Conservation (phyloP, 2,888 invertebrate species). For the Drosophila rubida region DNA sequence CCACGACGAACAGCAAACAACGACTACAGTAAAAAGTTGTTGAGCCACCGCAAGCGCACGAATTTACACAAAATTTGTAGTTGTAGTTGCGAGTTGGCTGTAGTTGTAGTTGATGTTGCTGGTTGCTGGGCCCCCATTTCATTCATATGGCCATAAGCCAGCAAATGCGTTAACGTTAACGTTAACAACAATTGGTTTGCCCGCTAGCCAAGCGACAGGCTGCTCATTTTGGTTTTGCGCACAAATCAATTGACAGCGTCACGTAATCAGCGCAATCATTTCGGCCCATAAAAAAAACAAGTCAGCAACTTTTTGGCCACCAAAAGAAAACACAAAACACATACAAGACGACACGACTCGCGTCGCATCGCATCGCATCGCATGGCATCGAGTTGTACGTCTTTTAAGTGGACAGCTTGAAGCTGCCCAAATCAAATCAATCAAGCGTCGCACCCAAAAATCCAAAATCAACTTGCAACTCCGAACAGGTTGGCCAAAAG, state of each 20-base stretch:
- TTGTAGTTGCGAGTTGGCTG: conserved; percentile 25
- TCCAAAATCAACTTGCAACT: conserved; percentile 44
- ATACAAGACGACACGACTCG: not conserved
- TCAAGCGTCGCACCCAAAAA: conserved; percentile 69
- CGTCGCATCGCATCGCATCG: conserved; percentile 10
- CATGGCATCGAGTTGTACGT: conserved; percentile 33
- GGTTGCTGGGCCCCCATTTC: conserved; percentile 56
- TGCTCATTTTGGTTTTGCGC: conserved; percentile 46
- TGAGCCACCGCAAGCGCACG: conserved; percentile 49
- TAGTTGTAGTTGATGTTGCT: conserved; percentile 22
- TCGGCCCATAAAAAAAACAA: conserved; percentile 35
- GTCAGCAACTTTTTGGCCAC: conserved; percentile 36
- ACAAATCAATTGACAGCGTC: conserved; percentile 77
- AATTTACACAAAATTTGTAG: conserved; percentile 51
- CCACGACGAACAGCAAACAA: conserved; percentile 53
- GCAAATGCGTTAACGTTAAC: conserved; percentile 54
- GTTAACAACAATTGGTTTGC: conserved; percentile 47
- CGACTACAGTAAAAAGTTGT: conserved; percentile 33
- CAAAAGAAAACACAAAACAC: conserved; percentile 3
- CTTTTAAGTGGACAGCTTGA: conserved; percentile 42
- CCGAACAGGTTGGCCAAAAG: conserved; percentile 56
- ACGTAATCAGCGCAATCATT: conserved; percentile 78
- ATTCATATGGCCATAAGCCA: conserved; percentile 59
- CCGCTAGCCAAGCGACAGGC: conserved; percentile 41
- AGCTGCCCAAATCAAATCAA: conserved; percentile 62